phyloP scores from a whole-genome alignment of 2,113 vertebrate species.

The Leptodactylus fuscus region DNA sequence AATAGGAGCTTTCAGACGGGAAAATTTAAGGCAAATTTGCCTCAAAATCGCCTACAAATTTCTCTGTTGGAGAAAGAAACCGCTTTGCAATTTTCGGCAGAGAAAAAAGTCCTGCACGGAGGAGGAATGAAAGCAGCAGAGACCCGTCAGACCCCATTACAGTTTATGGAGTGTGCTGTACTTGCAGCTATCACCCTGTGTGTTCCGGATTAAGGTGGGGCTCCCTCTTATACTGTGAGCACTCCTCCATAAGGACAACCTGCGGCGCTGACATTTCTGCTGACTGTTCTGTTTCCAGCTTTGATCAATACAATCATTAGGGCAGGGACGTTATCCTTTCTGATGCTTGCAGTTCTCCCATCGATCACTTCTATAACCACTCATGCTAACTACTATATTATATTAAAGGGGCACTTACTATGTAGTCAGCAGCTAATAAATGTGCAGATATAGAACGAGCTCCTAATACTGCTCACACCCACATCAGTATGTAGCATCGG shows the following conservation, averaged over 20 bases:
- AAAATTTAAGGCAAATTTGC: no score
- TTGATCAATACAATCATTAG: not conserved
- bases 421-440: constrained; percentile 1
- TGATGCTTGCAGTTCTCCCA: not conserved
- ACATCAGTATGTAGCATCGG: no score
- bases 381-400: not conserved
- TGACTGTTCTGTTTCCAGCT: not conserved
- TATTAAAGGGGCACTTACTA: not conserved
- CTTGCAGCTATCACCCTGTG: no score
- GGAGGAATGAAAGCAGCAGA: no score
- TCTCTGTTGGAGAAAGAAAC: no score
- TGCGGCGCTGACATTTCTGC: not conserved
- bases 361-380: not conserved
- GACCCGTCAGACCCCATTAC: no score
- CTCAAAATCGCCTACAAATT: no score
- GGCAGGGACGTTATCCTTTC: not conserved
- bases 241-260: not conserved
- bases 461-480: not conserved
- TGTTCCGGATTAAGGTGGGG: no score
- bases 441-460: not conserved
- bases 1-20: no score
- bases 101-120: no score
- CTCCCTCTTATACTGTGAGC: not conserved
- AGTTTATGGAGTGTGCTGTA: no score
- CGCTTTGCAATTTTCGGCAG: no score